Conservation (phyloP, 2,113 vertebrate genomes). For the Tenebrosternarchus preto region DNA sequence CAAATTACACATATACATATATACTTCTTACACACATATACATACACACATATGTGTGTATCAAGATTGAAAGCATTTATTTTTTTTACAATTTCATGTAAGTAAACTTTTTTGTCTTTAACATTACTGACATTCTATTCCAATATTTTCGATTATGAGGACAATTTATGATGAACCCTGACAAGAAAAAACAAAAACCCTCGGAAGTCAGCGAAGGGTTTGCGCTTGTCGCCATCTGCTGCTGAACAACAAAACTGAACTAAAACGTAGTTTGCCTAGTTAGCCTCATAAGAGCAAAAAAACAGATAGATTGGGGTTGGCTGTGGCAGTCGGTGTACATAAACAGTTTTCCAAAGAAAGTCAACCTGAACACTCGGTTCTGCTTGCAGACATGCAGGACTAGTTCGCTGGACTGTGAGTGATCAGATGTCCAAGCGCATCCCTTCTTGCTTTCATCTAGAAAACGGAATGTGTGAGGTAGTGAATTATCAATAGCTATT, state of each 20-base stretch:
- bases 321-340: not conserved
- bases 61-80: too few species aligned
- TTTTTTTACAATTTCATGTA: too few species aligned
- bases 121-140: not conserved
- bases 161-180: conserved; percentile 2
- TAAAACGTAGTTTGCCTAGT: not conserved
- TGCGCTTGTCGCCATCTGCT: conserved; percentile 37
- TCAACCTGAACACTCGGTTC: not conserved
- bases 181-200: not conserved
- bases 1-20: too few species aligned
- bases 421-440: not conserved
- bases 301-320: not conserved
- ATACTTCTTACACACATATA: too few species aligned
- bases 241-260: not conserved
- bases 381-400: not conserved
- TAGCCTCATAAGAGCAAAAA: not conserved
- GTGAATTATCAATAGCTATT: not conserved
- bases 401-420: not conserved
- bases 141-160: not conserved
- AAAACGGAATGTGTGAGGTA: not conserved
- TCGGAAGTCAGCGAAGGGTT: not conserved
- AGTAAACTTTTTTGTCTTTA: too few species aligned
- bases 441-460: not conserved
- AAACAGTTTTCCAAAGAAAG: not conserved
- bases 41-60: too few species aligned